These are phyloP conservation scores for Trididemnum miniatum DNA, from an alignment of 23 tunicate genomes.

Conservation along the genomic window DNA sequence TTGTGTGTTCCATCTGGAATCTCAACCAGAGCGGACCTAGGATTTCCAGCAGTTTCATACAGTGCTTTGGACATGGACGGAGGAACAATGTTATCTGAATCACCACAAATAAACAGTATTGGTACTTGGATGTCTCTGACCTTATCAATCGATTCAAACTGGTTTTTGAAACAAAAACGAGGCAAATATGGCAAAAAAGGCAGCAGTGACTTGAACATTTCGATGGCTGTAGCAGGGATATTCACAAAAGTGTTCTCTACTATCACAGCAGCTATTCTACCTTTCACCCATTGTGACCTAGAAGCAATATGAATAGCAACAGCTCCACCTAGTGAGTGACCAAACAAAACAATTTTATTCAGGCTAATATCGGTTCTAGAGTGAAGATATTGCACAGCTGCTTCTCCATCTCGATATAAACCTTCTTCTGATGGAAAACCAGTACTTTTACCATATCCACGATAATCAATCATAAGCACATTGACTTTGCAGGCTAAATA, in stretches of 20 bases:
- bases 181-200: conserved; percentile 58
- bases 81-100: conserved; percentile 63
- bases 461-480: conserved; percentile 68
- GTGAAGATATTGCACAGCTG: conserved; percentile 63
- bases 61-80: conserved; percentile 49
- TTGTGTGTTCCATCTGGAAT: conserved; percentile 72
- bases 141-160: conserved; percentile 61
- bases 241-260: conserved; percentile 82
- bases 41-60: conserved; percentile 54
- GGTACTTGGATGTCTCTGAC: conserved; percentile 56
- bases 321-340: conserved; percentile 95
- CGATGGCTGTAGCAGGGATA: conserved; percentile 56
- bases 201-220: conserved; percentile 40
- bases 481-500: conserved; percentile 35
- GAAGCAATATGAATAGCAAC: conserved; percentile 87
- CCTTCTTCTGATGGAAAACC: conserved; percentile 86
- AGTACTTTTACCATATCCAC: conserved; percentile 88
- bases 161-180: conserved; percentile 50
- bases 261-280: conserved; percentile 75
- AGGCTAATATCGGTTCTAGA: conserved; percentile 60
- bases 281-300: conserved; percentile 44
- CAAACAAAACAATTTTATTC: conserved; percentile 70
- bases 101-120: conserved; percentile 64
- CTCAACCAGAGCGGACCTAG: conserved; percentile 66
- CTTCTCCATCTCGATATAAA: conserved; percentile 74